Base-by-base conservation (phyloP, 2,113 vertebrate genomes). In the Dolichotis patagonum region DNA sequence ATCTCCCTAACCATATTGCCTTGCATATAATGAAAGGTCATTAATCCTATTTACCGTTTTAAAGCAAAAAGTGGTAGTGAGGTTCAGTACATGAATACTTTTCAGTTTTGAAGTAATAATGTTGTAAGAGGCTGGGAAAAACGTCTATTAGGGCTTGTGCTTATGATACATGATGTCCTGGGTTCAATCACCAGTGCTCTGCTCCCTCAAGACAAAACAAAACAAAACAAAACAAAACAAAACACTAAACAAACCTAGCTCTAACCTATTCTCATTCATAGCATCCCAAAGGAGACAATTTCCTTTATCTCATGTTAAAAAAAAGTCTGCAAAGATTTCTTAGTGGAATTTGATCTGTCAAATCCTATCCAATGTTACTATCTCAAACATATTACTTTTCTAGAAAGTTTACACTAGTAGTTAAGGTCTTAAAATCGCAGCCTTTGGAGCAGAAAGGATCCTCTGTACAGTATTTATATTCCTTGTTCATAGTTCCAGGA, bases 11-110 rank as follows among this genome's bases (percentile, higher is more conserved):
- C n/a, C 7, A 30, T 30, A 62, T 7, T 83, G n/a, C 32, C 38
- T 77, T 91, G 52, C 16, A 24, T 85, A 80, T 58, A 97, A 82
- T 58, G 35, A 75, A 84, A 88, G 3, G 32, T 71, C 22, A 71
- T 46, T 63, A 67, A 71, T 85, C 30, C 28, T 80, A 32, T 63
- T 96, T 83, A 10, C 24, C 46, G 43, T 75, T 43, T 85, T 81
- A 71, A 90, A 94, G 46, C 28, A 82, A 91, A 69, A 69, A 6
- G 43, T 84, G 43, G 24, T 63, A 91, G 46, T 65, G 85, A 95
- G 56, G 17, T 32, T 89, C 46, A 67, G 12, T 63, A 62, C 92
- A 88, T 63, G 9, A 85, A 88, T 69, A 20, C 30, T 49, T 88
- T 77, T 65, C 63, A 93, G 26, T 71, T 92, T 83, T 2, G 9